phyloP scores from a whole-genome alignment of 23 tunicate species.

The Ciona savignyi region DNA sequence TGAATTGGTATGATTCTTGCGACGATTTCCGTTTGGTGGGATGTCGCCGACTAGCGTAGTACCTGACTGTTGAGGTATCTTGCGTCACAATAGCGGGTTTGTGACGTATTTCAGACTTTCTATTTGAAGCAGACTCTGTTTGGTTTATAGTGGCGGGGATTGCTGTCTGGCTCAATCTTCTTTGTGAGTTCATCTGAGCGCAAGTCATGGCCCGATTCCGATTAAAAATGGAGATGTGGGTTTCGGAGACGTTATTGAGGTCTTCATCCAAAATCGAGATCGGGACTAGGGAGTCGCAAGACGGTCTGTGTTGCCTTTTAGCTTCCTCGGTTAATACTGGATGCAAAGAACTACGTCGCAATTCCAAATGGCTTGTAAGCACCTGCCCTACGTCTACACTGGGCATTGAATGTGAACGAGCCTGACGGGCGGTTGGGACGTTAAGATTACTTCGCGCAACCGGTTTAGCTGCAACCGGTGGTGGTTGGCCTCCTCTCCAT shows the following conservation, averaged over 20 bases:
- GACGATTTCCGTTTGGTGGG: neutral
- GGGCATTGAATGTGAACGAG: too few relatives aligned
- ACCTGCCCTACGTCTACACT: too few relatives aligned
- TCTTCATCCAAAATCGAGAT: slow-evolving; percentile 25
- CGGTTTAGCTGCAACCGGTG: too few relatives aligned
- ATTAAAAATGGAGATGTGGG: neutral
- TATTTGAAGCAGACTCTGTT: neutral
- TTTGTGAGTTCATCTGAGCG: neutral
- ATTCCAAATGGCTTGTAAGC: too few relatives aligned
- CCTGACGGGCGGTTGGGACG: too few relatives aligned
- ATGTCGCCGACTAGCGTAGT: neutral
- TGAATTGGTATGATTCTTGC: neutral
- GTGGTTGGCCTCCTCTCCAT: too few relatives aligned
- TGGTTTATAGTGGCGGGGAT: neutral
- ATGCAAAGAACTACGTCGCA: too few relatives aligned
- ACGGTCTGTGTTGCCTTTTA: too few relatives aligned
- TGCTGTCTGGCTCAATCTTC: neutral
- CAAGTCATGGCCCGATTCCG: neutral
- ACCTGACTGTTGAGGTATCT: slow-evolving; percentile 8
- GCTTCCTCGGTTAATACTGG: too few relatives aligned
- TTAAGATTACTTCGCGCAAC: too few relatives aligned
- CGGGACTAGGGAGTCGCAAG: slow-evolving; percentile 9
- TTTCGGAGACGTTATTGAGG: neutral
- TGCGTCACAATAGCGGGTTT: slow-evolving; percentile 1
- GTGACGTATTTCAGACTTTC: neutral